Conservation (phyloP, 2,888 invertebrate species). For the Ochlodes sylvanus region DNA sequence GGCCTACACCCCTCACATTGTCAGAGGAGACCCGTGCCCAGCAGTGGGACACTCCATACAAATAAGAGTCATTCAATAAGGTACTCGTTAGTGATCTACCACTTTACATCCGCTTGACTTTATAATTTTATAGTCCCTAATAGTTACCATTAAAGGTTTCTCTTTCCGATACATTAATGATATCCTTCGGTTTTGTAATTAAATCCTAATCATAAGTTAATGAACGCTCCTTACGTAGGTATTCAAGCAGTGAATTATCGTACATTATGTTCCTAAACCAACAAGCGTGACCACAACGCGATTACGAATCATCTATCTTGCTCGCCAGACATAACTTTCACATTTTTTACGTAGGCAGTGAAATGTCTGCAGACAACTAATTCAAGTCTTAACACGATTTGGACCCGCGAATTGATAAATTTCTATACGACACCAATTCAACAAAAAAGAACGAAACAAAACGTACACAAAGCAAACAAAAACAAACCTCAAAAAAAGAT, state of each 20-base stretch:
- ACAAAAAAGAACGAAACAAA: constrained; percentile 15
- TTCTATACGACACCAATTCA: background rate
- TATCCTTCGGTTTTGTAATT: constrained; percentile 27
- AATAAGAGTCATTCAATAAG: too few species aligned
- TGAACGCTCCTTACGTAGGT: constrained; percentile 19
- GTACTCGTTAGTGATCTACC: too few species aligned
- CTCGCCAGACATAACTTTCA: constrained; percentile 43
- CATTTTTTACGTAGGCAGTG: constrained; percentile 43
- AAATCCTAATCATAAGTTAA: constrained; percentile 10
- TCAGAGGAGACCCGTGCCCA: too few species aligned
- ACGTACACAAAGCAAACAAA: constrained; percentile 12
- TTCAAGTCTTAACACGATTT: background rate
- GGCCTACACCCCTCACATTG: too few species aligned
- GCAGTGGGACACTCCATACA: too few species aligned
- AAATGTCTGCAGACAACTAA: constrained; percentile 33
- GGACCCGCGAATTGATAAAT: background rate
- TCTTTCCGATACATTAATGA: constrained; percentile 19
- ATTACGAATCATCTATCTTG: constrained; percentile 49
- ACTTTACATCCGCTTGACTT: too few species aligned
- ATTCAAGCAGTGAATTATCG: constrained; percentile 44
- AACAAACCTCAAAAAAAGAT: constrained; percentile 67
- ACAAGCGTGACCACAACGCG: constrained; percentile 57
- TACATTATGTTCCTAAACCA: constrained; percentile 50
- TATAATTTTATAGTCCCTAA: too few species aligned
- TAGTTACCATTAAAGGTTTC: constrained; percentile 10